These are phyloP conservation scores for Geotrypetes seraphini DNA, from an alignment of 2,797 vertebrate species.

Conservation along the genomic window DNA sequence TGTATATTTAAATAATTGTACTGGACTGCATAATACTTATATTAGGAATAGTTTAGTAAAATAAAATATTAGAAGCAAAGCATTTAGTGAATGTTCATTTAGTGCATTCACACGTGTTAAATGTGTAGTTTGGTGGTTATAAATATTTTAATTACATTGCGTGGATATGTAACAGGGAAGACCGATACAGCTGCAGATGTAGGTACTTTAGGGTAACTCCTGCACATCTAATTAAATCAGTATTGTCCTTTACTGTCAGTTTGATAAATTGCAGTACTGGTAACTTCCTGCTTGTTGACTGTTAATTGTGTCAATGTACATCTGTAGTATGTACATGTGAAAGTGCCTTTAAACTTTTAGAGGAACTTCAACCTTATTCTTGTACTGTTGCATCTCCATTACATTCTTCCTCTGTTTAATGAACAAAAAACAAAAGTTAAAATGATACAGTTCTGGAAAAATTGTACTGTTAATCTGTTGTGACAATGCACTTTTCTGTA, in stretches of 20 bases:
- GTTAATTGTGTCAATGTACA: conserved; percentile 78
- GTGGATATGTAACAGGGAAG: conserved; percentile 55
- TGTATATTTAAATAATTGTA: conserved; percentile 60
- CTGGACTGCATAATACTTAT: conserved; percentile 56
- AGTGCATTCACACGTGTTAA: conserved; percentile 50
- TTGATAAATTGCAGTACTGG: conserved; percentile 52
- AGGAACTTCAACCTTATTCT: conserved; percentile 74
- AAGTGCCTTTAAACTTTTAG: conserved; percentile 97
- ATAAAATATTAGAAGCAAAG: conserved; percentile 54
- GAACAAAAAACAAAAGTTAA: conserved; percentile 39
- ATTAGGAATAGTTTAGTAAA: conserved; percentile 63
- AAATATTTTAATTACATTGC: conserved; percentile 55
- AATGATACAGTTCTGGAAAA: conserved; percentile 48
- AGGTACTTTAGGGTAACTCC: conserved; percentile 41
- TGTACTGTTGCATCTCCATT: conserved; percentile 56
- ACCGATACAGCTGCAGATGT: conserved; percentile 40
- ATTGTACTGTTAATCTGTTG: conserved; percentile 76
- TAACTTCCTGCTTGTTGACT: conserved; percentile 67
- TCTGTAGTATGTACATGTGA: conserved; percentile 89
- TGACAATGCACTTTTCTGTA: conserved; percentile 96
- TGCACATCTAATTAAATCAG: conserved; percentile 46
- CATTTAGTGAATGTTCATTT: conserved; percentile 50
- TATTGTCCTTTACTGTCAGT: conserved; percentile 57
- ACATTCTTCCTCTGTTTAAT: conserved; percentile 34
- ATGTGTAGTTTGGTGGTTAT: conserved; percentile 62